Conservation (phyloP, 2,888 invertebrate species). For the Volucella zonaria region DNA sequence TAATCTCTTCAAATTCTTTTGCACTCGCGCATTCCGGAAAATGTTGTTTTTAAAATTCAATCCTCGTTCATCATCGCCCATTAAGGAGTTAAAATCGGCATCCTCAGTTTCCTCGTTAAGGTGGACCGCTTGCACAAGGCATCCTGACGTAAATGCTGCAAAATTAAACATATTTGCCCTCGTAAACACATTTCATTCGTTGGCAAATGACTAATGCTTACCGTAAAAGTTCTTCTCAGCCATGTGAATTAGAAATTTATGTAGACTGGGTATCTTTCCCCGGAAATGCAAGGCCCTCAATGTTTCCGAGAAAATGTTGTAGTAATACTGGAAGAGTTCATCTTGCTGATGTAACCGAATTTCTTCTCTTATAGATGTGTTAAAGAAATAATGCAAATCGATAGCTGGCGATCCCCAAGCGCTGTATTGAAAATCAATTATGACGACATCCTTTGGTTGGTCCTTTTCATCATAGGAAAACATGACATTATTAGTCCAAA, state of each 20-base stretch:
- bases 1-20: slow-evolving; percentile 79
- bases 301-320: slow-evolving; percentile 76
- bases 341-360: slow-evolving; percentile 79
- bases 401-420: slow-evolving; percentile 82
- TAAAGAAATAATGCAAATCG: slow-evolving; percentile 81
- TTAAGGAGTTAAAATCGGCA: slow-evolving; percentile 80
- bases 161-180: slow-evolving; percentile 32
- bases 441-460: slow-evolving; percentile 78
- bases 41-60: slow-evolving; percentile 79
- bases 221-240: slow-evolving; percentile 80
- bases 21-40: slow-evolving; percentile 79
- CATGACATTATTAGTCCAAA: slow-evolving; percentile 82
- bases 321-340: slow-evolving; percentile 79
- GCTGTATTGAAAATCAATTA: slow-evolving; percentile 82
- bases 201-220: slow-evolving; percentile 57
- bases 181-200: not conserved
- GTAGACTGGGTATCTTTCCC: slow-evolving; percentile 78
- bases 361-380: slow-evolving; percentile 79
- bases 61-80: slow-evolving; percentile 80
- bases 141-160: slow-evolving; percentile 79
- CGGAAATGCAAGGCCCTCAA: slow-evolving; percentile 77
- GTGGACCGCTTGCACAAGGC: slow-evolving; percentile 80
- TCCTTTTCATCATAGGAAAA: slow-evolving; percentile 78
- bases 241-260: slow-evolving; percentile 78
- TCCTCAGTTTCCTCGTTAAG: slow-evolving; percentile 79